A percentile compares a stretch with the other conserved stretches of the same genome.
Evolutionary conservation across 1,140 invertebrate genomes (phyloP).

Genomic region (Macrotrachela quadricornifera): DNA sequence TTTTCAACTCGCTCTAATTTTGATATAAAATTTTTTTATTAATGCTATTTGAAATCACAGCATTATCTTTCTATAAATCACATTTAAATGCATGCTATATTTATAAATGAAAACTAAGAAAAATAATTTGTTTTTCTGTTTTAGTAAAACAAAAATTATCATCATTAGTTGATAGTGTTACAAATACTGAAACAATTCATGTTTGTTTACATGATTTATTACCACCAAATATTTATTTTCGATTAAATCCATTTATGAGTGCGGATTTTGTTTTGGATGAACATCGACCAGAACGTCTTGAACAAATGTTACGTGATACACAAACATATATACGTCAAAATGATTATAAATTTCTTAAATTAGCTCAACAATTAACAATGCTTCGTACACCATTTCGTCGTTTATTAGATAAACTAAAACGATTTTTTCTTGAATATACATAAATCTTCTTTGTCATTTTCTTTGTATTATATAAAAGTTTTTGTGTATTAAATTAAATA

Average conservation of each 20-base stretch:
- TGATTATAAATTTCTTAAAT: constrained; percentile 44
- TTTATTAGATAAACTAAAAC: too few relatives aligned
- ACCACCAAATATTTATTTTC: constrained; percentile 52
- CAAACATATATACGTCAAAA: constrained; percentile 53
- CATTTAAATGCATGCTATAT: too few relatives aligned
- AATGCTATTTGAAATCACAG: too few relatives aligned
- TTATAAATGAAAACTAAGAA: background rate
- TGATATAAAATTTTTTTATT: too few relatives aligned
- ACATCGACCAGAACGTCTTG: constrained; percentile 40
- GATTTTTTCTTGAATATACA: too few relatives aligned
- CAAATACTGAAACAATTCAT: constrained; percentile 37
- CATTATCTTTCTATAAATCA: too few relatives aligned
- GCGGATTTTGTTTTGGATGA: constrained; percentile 62
- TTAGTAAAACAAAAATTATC: background rate
- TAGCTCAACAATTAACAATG: constrained; percentile 29
- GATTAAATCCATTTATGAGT: constrained; percentile 70
- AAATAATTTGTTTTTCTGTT: constrained; percentile 7
- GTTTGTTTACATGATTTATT: constrained; percentile 56
- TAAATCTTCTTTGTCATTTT: too few relatives aligned
- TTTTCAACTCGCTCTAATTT: too few relatives aligned
- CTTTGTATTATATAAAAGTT: too few relatives aligned
- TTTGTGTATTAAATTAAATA: too few relatives aligned
- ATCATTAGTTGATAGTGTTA: constrained; percentile 1
- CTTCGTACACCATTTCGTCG: too few relatives aligned
- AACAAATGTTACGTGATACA: constrained; percentile 35